These are phyloP conservation scores for Peromyscus attwateri DNA, from an alignment of 2,797 vertebrate species.

Conservation along the genomic window DNA sequence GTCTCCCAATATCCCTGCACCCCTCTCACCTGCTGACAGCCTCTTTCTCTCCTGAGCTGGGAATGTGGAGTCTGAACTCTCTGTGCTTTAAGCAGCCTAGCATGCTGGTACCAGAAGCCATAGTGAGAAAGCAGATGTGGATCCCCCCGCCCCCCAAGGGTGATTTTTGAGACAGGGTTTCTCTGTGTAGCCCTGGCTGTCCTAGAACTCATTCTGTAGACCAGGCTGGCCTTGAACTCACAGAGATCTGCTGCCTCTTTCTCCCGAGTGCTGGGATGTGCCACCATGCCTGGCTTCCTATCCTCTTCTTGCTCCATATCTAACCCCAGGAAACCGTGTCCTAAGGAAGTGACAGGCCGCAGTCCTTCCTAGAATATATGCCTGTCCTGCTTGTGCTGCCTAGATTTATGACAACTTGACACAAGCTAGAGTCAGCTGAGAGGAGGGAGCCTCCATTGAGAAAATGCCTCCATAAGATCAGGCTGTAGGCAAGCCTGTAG, in stretches of 20 bases:
- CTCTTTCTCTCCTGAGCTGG: constrained; percentile 14
- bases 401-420: background rate
- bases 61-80: background rate
- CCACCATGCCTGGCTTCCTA: background rate
- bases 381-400: background rate
- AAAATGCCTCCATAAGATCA: background rate
- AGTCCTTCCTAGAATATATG: background rate
- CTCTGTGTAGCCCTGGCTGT: background rate
- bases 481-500: background rate
- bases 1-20: background rate
- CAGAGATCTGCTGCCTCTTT: background rate
- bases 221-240: background rate
- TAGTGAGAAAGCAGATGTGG: background rate
- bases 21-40: background rate
- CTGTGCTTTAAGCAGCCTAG: background rate
- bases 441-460: background rate
- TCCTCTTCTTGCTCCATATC: constrained; percentile 18
- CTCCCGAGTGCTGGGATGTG: too few relatives aligned
- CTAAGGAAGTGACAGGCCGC: background rate
- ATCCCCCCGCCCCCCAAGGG: accelerated
- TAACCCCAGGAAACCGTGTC: constrained; percentile 49
- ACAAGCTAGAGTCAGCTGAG: background rate
- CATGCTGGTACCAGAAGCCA: background rate
- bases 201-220: background rate
- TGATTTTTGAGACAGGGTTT: background rate